Evolutionary conservation across 64 coral and sea anemone genomes (phyloP), one percentile per base, ranked within the genome.

Genomic region (Pocillopora damicornis): DNA sequence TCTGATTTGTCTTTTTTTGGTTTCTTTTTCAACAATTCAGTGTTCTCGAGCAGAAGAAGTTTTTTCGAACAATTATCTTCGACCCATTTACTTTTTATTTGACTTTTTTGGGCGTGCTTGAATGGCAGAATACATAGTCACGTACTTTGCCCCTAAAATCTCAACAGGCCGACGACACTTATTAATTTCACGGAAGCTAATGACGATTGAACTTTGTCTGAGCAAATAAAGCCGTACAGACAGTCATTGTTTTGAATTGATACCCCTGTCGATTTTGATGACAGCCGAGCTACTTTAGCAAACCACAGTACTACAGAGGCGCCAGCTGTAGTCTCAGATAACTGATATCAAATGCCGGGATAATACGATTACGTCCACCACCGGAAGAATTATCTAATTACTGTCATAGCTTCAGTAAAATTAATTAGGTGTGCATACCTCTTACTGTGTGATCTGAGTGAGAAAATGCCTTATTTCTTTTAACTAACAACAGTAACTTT

Each of bases 301-400:
- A 75, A 73, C 74, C 83, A 34, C 90, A 59, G 58, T 62, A 56
- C 76, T 56, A 59, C 22, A 74, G 18, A 86, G 63, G 90, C 75
- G 80, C 90, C 90, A 92, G 90, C 87, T 92, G 90, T 75, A 92
- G 87, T 79, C 76, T 37, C 10, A 67, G 90, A 92, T 92, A 92
- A 60, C 59, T 59, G 75, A 79, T 87, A 73, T 76, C 63, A 80
- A 87, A 82, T 90, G 61, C 80, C 74, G 73, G 79, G 9, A 12
- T 92, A 92, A 92, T 92, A 69, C 83, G 90, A 92, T 92, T 92
- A 92, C 72, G 37, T 59, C 64, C 37, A 51, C 56, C 9, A 92
- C 83, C 84, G 90, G 90, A 92, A 92, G 90, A 87, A 92, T 92
- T 92, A 92, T 87, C 84, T 87, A 92, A 92, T 92, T 92, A 92